A percentile compares a stretch with the other conserved stretches of the same genome.
These are phyloP conservation scores for Sipha flava DNA, from an alignment of 1,140 invertebrate species.

Conservation along the genomic window DNA sequence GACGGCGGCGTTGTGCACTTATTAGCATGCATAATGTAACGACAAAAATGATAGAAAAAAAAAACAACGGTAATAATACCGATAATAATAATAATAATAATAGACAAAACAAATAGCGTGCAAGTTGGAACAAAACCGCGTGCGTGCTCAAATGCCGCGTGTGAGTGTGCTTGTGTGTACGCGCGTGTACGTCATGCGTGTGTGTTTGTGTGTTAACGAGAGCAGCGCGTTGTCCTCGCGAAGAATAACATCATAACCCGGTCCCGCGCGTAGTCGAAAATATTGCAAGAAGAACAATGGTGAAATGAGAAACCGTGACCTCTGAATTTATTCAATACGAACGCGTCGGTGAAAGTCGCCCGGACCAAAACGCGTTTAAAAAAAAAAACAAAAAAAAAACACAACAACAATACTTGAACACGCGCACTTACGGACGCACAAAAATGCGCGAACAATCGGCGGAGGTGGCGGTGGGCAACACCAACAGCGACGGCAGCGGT, in stretches of 20 bases:
- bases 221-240: neutral
- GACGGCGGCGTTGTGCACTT: too few species aligned
- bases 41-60: neutral
- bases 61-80: too few species aligned
- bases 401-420: neutral
- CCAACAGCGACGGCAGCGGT: too few species aligned
- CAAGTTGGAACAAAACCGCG: neutral
- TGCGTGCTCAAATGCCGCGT: too few species aligned
- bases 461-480: too few species aligned
- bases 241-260: neutral
- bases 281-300: constrained; percentile 26
- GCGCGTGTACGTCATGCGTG: too few species aligned
- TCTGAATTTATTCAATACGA: constrained; percentile 8
- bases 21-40: neutral
- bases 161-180: neutral
- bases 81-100: neutral
- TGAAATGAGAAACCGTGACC: constrained; percentile 32
- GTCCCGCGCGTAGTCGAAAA: neutral
- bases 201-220: neutral
- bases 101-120: neutral
- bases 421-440: neutral
- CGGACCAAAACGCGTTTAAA: neutral
- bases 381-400: neutral
- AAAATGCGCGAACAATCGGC: neutral
- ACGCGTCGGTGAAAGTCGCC: constrained; percentile 22